Evolutionary conservation across 2,888 invertebrate genomes (phyloP), one percentile per base, ranked within the genome.

Genomic region (Eueremaeus valkanovi): DNA sequence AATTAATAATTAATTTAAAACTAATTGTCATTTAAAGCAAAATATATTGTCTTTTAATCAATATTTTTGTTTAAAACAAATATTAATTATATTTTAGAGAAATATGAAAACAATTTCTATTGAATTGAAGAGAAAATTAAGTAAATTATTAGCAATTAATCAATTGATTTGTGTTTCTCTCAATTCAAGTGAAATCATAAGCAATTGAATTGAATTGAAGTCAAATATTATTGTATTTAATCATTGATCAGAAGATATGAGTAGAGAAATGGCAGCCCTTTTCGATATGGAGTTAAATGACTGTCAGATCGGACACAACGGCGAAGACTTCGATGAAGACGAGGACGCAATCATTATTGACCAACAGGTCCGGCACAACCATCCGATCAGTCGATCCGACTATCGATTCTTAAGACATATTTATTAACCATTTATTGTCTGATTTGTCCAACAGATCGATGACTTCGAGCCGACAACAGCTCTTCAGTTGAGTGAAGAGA

Each of bases 231-330:
- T 63, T 63, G 21, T 33, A 33, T 29, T 63, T 18, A 63, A 63
- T n/a, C 16, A 13, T 6, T n/a, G 33, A 18, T 33, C n/a, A 36
- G 33, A 63, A 63, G 36, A 63, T 70, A 74, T 49, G 27, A 29
- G 68, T 31, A 42, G 49, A 45, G 70, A 40, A 72, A 79, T 79
- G 79, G 74, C 78, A 13, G 93, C 92, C 85, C 91, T 95, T 84
- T 95, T 95, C 85, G 93, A 94, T 87, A 89, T 95, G 85, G 95
- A 95, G 85, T 87, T 95, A 83, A 89, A 90, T 82, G 84, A 84
- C 75, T 81, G 81, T 58, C 81, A 80, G n/a, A 73, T 63, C 40
- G 77, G 75, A 55, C 66, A 73, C 68, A 74, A 76, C n/a, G 83
- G 83, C n/a, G n/a, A n/a, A 76, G 81, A 79, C 78, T 81, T 82